phyloP scores from a whole-genome alignment of 2,113 vertebrate genomes.

The Willisornis vidua region DNA sequence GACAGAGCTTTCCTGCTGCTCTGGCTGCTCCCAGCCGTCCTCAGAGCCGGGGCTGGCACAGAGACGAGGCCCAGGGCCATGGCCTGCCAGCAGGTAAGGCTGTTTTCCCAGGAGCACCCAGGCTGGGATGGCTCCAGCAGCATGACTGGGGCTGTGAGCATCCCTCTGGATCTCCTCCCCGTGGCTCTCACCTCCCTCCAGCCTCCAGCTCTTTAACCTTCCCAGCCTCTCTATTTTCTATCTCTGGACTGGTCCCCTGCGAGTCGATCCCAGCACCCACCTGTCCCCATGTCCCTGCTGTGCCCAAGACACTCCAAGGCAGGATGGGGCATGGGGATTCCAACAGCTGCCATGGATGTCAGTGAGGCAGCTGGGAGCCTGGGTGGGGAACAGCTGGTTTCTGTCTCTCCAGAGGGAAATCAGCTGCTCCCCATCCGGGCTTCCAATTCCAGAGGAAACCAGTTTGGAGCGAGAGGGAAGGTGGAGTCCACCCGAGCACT shows the following conservation, averaged over 20 bases:
- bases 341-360: background rate
- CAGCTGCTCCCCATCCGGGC: background rate
- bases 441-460: background rate
- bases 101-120: background rate
- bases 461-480: background rate
- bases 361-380: background rate
- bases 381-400: background rate
- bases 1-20: conserved; percentile 10
- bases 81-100: conserved; percentile 52
- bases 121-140: background rate
- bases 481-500: background rate
- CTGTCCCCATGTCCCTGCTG: accelerated
- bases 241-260: background rate
- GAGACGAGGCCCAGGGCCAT: background rate
- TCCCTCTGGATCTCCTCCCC: background rate
- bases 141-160: background rate
- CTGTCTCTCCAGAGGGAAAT: background rate
- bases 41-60: background rate
- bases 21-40: conserved; percentile 12
- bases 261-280: background rate
- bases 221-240: background rate
- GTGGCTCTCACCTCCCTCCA: background rate
- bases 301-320: background rate
- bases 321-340: background rate
- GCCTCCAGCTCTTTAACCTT: background rate